A percentile compares a stretch with the other conserved stretches of the same genome.
phyloP scores from a whole-genome alignment of 2,888 invertebrate species.

The Chloroclysta siterata region DNA sequence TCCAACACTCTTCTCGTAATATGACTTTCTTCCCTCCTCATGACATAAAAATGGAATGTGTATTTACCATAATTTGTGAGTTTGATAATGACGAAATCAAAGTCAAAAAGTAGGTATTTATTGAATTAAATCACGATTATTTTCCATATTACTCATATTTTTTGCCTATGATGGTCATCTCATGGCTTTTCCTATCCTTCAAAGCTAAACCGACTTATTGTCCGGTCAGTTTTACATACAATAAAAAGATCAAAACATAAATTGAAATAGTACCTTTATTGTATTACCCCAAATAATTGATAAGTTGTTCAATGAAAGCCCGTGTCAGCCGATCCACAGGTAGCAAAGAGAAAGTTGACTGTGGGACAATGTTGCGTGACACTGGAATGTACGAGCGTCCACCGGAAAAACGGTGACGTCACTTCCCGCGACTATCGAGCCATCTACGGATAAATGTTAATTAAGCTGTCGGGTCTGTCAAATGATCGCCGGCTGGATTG shows the following conservation, averaged over 20 bases:
- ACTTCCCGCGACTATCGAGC: slow-evolving; percentile 6
- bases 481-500: slow-evolving; percentile 8
- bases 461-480: slow-evolving; percentile 7
- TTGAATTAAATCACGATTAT: too few species aligned
- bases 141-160: too few species aligned
- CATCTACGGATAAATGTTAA: slow-evolving; percentile 13
- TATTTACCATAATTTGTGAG: too few species aligned
- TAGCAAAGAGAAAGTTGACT: background rate
- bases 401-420: slow-evolving; percentile 1
- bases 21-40: too few species aligned
- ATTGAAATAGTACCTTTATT: too few species aligned
- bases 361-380: slow-evolving; percentile 14
- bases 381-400: background rate
- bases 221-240: background rate
- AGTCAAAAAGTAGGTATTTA: too few species aligned
- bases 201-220: too few species aligned
- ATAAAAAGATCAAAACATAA: background rate
- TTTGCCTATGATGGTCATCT: too few species aligned
- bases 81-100: too few species aligned
- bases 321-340: background rate
- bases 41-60: background rate
- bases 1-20: too few species aligned
- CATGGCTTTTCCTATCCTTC: too few species aligned
- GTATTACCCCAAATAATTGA: background rate
- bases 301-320: background rate